phyloP scores from a whole-genome alignment of 2,888 invertebrate species.

The Nephrotoma appendiculata region DNA sequence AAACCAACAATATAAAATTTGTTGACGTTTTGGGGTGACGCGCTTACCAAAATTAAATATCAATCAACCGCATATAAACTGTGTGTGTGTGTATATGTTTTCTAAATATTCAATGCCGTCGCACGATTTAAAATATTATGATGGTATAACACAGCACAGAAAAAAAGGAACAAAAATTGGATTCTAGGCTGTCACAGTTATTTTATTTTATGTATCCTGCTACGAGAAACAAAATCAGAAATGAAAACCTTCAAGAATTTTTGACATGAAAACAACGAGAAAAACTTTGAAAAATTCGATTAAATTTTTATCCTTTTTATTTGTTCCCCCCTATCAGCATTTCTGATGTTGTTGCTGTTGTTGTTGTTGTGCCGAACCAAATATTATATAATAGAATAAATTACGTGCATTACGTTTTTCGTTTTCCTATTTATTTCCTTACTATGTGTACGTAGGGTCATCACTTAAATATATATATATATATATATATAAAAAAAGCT shows the following conservation, averaged over 20 bases:
- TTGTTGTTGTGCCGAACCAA: background rate
- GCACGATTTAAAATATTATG: background rate
- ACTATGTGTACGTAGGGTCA: background rate
- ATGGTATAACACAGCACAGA: background rate
- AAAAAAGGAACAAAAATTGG: background rate
- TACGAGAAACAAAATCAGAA: background rate
- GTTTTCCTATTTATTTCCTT: background rate
- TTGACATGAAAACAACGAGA: background rate
- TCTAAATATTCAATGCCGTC: background rate
- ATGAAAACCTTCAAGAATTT: background rate
- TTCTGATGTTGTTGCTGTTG: background rate
- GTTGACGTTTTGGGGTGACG: background rate
- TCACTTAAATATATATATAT: background rate
- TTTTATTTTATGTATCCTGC: background rate
- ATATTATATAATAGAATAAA: background rate
- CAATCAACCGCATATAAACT: background rate
- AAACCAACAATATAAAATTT: background rate
- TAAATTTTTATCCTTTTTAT: background rate
- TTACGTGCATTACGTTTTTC: background rate
- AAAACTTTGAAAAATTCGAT: background rate
- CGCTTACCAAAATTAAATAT: background rate
- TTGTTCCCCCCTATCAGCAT: background rate
- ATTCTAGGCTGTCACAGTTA: background rate
- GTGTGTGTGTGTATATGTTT: background rate
- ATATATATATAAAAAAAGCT: background rate